These are phyloP conservation scores for Orchesella cincta DNA, from an alignment of 1,140 invertebrate genomes.

Conservation along the genomic window DNA sequence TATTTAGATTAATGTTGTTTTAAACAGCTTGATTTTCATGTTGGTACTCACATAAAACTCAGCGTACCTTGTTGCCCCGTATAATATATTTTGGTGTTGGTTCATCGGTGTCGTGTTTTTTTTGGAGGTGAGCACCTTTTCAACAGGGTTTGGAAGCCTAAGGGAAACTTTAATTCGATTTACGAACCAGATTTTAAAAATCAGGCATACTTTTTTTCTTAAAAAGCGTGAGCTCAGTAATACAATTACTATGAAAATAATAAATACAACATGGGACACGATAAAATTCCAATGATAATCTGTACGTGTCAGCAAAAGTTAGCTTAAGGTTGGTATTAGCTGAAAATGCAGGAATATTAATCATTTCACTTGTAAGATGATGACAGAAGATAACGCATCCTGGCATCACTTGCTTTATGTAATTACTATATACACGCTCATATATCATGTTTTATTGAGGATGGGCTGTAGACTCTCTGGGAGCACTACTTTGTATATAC, in stretches of 20 bases:
- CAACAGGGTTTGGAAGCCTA: too few species aligned
- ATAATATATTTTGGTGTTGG: not conserved
- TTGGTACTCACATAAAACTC: constrained; percentile 5
- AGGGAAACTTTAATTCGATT: not conserved
- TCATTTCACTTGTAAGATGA: constrained; percentile 13
- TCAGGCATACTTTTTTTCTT: not conserved
- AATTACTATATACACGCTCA: not conserved
- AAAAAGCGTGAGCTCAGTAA: not conserved
- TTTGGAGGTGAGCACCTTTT: not conserved
- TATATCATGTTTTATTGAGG: not conserved
- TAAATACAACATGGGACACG: not conserved
- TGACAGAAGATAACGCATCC: not conserved
- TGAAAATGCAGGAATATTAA: not conserved
- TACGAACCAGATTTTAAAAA: not conserved
- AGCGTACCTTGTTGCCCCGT: not conserved
- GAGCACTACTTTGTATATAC: not conserved
- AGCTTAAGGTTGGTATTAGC: not conserved
- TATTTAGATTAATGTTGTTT: constrained; percentile 16
- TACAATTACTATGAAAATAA: not conserved
- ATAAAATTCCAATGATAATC: constrained; percentile 3
- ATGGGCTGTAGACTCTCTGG: not conserved
- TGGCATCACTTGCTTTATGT: not conserved
- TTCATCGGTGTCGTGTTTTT: not conserved
- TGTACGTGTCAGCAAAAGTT: not conserved
- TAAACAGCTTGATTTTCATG: constrained; percentile 29